Conservation (phyloP, 1,140 invertebrate genomes). For the Papilio dardanus region DNA sequence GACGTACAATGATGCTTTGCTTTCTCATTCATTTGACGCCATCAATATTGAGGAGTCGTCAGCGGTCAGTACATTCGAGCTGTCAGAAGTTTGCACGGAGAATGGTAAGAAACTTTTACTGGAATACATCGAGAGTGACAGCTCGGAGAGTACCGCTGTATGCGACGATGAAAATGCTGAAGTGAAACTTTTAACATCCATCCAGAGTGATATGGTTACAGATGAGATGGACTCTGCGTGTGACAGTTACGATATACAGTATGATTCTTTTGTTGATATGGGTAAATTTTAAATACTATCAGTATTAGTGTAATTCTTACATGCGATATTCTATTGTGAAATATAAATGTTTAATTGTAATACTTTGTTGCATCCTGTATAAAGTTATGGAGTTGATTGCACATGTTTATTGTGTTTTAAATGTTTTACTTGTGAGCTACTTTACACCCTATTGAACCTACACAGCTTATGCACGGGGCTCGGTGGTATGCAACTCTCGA, state of each 20-base stretch:
- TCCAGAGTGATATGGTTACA: slow-evolving; percentile 42
- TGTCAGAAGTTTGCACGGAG: slow-evolving; percentile 46
- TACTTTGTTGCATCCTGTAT: background rate
- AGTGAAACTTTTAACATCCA: slow-evolving; percentile 46
- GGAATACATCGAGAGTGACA: slow-evolving; percentile 72
- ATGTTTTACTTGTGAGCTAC: slow-evolving; percentile 60
- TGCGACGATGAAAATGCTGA: slow-evolving; percentile 57
- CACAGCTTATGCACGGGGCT: slow-evolving; percentile 73
- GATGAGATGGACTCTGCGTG: slow-evolving; percentile 58
- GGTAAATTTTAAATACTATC: slow-evolving; percentile 67
- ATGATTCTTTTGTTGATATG: slow-evolving; percentile 78
- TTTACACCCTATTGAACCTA: slow-evolving; percentile 60
- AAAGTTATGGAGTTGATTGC: slow-evolving; percentile 33
- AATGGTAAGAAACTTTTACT: slow-evolving; percentile 48
- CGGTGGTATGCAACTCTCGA: slow-evolving; percentile 76
- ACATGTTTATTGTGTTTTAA: slow-evolving; percentile 31
- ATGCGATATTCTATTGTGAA: slow-evolving; percentile 29
- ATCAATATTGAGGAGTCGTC: slow-evolving; percentile 60
- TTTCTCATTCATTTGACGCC: slow-evolving; percentile 66
- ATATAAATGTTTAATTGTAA: slow-evolving; percentile 37
- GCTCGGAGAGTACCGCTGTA: slow-evolving; percentile 67
- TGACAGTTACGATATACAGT: slow-evolving; percentile 71
- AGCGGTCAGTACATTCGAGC: slow-evolving; percentile 47
- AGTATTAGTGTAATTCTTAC: slow-evolving; percentile 36
- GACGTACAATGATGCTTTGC: slow-evolving; percentile 68